These are phyloP conservation scores for Epinotia nisella DNA, from an alignment of 2,888 invertebrate genomes.

Conservation along the genomic window DNA sequence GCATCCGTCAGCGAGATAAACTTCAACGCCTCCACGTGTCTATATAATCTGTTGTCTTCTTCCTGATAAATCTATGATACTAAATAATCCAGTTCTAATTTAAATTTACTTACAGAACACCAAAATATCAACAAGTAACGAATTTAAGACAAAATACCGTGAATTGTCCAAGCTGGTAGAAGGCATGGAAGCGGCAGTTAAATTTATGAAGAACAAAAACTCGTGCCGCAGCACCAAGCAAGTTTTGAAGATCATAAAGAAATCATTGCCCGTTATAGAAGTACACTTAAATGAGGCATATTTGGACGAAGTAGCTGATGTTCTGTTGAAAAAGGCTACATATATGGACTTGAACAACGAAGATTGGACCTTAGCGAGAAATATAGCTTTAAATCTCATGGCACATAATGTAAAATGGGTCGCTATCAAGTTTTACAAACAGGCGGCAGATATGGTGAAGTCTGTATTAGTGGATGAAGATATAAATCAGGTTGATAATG, in stretches of 20 bases:
- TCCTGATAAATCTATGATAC: no score
- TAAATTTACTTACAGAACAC: slow-evolving; percentile 60
- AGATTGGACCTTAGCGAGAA: slow-evolving; percentile 69
- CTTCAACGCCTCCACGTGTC: no score
- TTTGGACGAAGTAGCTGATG: slow-evolving; percentile 75
- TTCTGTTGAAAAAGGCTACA: slow-evolving; percentile 66
- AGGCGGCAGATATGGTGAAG: slow-evolving; percentile 82
- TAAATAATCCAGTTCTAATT: no score
- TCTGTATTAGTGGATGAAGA: slow-evolving; percentile 83
- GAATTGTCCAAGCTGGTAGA: slow-evolving; percentile 67
- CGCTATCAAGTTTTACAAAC: slow-evolving; percentile 80
- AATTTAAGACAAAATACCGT: slow-evolving; percentile 72
- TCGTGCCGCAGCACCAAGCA: slow-evolving; percentile 60
- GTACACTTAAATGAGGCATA: slow-evolving; percentile 84
- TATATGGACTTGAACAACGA: slow-evolving; percentile 66
- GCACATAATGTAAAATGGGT: slow-evolving; percentile 84
- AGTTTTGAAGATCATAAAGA: slow-evolving; percentile 77
- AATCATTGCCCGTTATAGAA: slow-evolving; percentile 83
- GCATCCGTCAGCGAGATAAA: no score
- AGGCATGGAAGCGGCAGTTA: slow-evolving; percentile 71
- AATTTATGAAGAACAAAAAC: slow-evolving; percentile 69
- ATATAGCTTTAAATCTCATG: slow-evolving; percentile 82
- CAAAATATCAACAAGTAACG: slow-evolving; percentile 67
- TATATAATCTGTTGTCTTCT: no score
- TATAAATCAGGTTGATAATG: slow-evolving; percentile 66